Conservation (phyloP, 1,140 invertebrate species). For the Drosophila yakuba region DNA sequence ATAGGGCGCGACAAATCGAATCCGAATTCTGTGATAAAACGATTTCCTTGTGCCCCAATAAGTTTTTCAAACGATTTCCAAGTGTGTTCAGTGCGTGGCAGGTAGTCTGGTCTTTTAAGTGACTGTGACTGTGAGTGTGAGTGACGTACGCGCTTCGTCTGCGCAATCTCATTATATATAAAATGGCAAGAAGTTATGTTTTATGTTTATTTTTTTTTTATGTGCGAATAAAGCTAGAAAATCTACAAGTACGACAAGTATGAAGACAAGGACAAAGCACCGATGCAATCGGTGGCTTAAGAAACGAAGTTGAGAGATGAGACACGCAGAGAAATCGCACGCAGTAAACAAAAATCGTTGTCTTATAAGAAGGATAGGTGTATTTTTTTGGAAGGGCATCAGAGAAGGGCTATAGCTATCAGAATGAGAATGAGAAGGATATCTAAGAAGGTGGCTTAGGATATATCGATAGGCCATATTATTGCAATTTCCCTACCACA, state of each 20-base stretch:
- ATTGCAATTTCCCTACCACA: slow-evolving; percentile 68
- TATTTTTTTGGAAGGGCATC: slow-evolving; percentile 21
- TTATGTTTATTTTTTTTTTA: slow-evolving; percentile 33
- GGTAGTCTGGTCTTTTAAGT: slow-evolving; percentile 12
- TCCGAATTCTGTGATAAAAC: slow-evolving; percentile 20
- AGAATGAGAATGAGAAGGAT: background rate
- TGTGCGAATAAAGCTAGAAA: slow-evolving; percentile 5
- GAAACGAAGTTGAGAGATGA: slow-evolving; percentile 12
- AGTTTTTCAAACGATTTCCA: slow-evolving; percentile 25
- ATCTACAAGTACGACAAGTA: background rate
- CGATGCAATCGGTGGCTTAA: slow-evolving; percentile 46
- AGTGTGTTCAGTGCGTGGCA: slow-evolving; percentile 36
- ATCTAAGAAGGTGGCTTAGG: slow-evolving; percentile 9
- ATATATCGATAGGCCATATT: slow-evolving; percentile 79
- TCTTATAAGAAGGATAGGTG: slow-evolving; percentile 36
- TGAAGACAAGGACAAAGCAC: background rate
- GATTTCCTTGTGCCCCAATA: background rate
- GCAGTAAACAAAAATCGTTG: slow-evolving; percentile 28
- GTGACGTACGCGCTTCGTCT: slow-evolving; percentile 28
- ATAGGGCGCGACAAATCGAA: slow-evolving; percentile 20
- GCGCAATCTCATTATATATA: slow-evolving; percentile 74
- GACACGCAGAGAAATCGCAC: slow-evolving; percentile 6
- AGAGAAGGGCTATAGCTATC: background rate
- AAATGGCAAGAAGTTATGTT: slow-evolving; percentile 19
- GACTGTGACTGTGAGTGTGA: slow-evolving; percentile 40